Conservation (phyloP, 1,140 invertebrate species). For the Armadillidium nasatum region DNA sequence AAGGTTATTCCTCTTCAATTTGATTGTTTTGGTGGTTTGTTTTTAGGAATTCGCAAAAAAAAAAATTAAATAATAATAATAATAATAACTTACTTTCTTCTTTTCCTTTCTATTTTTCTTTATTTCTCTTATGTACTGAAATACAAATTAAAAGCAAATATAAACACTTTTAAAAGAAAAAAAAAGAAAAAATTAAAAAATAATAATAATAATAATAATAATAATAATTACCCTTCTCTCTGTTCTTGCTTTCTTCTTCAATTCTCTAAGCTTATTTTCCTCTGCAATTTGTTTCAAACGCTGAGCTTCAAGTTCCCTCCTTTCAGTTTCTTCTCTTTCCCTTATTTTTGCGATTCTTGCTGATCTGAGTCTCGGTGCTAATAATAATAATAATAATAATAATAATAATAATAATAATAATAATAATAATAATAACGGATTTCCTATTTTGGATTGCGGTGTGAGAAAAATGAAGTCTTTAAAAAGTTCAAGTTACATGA, state of each 20-base stretch:
- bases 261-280: slow-evolving; percentile 60
- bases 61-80: slow-evolving; percentile 21
- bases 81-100: slow-evolving; percentile 17
- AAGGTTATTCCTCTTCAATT: no score
- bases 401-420: not conserved
- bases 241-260: slow-evolving; percentile 59
- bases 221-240: slow-evolving; percentile 46
- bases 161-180: no score
- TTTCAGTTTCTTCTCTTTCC: slow-evolving; percentile 68
- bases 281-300: slow-evolving; percentile 46
- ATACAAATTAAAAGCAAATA: not conserved
- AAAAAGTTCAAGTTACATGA: no score
- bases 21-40: no score
- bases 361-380: slow-evolving; percentile 38
- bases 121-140: not conserved
- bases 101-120: slow-evolving; percentile 13
- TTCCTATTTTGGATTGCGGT: no score
- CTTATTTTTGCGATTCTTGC: slow-evolving; percentile 72
- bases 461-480: no score
- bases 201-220: no score
- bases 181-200: no score
- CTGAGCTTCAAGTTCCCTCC: slow-evolving; percentile 60
- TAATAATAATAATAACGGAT: no score
- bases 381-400: not conserved
- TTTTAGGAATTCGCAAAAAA: no score